A percentile compares a stretch with the other conserved stretches of the same genome.
Evolutionary conservation across 2,888 invertebrate species (phyloP).

Genomic region (Hemicrepidius hirtus): DNA sequence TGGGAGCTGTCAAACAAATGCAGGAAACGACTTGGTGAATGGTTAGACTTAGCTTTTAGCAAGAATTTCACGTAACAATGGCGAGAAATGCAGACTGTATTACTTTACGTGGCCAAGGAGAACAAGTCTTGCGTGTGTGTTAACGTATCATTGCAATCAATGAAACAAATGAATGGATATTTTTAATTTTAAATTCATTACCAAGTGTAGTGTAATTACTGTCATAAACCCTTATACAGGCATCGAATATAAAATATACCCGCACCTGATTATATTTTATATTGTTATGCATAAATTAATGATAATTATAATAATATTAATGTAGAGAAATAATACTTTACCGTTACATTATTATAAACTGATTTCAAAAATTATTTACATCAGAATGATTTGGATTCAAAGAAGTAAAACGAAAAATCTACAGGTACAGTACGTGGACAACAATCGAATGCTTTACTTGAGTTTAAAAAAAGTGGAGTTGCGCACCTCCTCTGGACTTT

Average conservation of each 20-base stretch:
- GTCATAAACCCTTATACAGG: conserved; percentile 27
- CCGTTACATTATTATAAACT: no score
- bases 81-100: conserved; percentile 27
- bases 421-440: no score
- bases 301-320: conserved; percentile 9
- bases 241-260: background rate
- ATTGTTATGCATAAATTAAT: conserved; percentile 8
- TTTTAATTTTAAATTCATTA: conserved; percentile 32
- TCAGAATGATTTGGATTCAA: no score
- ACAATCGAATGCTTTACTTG: no score
- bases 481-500: no score
- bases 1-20: conserved; percentile 27
- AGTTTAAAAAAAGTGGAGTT: no score
- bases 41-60: background rate
- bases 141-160: conserved; percentile 23
- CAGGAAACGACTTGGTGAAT: conserved; percentile 30
- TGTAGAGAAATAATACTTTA: background rate
- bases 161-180: conserved; percentile 30
- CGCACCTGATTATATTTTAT: conserved; percentile 12
- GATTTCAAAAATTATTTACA: no score
- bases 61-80: conserved; percentile 26
- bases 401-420: no score
- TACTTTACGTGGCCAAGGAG: conserved; percentile 8
- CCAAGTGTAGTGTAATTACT: conserved; percentile 15
- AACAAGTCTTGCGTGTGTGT: conserved; percentile 26